Base-by-base conservation (phyloP, 2,113 vertebrate genomes). In the Rostratula benghalensis region DNA sequence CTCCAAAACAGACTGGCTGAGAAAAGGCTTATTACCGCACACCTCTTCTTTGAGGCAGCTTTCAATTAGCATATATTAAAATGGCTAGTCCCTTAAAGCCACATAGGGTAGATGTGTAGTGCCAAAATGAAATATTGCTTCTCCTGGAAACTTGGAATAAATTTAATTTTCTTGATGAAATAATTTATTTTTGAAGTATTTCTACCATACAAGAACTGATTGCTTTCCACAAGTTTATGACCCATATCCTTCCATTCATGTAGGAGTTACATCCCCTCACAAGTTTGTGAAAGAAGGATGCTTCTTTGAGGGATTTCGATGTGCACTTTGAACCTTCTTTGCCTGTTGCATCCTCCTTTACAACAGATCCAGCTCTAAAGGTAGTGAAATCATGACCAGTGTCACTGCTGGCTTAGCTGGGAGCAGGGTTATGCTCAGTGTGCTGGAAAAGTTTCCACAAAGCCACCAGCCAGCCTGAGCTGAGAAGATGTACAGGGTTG, bases 351-450 rank as follows among this genome's bases (percentile, higher is more conserved):
- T 25, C 37, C 13, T 48, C 19, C 7, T 37, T 78, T 63, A 63
- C 10, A n/a, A 33, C 35, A 87, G 23, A 74, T 56, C 4, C 28
- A 81, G 33, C 50, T 73, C 59, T 39, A 13, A 9, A 67, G 41
- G 7, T 43, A 39, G 12, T 0, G 0, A 53, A 87, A 28, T 18
- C 6, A 5, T 37, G 57, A 68, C 16, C 11, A 43, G 20, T 23
- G 86, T 77, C 8, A 1, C 68, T 46, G n/a, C 48, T 80, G 37
- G 11, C 43, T 77, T 89, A 1, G 0, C 33, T 33, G 28, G 5
- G 13, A 45, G n/a, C 27, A 67, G 6, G 3, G 4, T 87, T 80
- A 60, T 68, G 31, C 13, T 64, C 39, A 24, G 22, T 28, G 13
- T 56, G 45, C 54, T 60, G 48, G 25, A 77, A 94, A 92, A 92